Base-by-base conservation (phyloP, 2,888 invertebrate species). In the Idaea straminata region DNA sequence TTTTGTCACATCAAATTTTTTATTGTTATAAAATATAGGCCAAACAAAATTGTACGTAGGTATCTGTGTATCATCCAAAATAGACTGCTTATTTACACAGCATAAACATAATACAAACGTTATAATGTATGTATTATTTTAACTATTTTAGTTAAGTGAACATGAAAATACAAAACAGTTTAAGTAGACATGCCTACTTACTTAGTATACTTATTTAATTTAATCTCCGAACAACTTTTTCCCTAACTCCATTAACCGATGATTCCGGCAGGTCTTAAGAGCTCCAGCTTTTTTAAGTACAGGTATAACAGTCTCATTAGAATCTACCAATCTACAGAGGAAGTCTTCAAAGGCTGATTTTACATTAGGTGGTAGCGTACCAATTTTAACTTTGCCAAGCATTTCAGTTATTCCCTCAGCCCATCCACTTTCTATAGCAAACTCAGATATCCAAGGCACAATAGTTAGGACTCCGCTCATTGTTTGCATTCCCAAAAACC, bases 401-500 rank as follows among this genome's bases (percentile, higher is more conserved):
- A 96, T 96, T 78, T 96, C 95, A 63, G 97, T 94, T 65, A 98
- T 97, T 13, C 97, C 98, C 82, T 97, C 96, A 4, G 97, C 96
- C 97, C 98, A 98, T n/a, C 98, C 98, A 83, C 97, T 97, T 79
- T 98, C 98, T 68, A 98, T 95, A 5, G 97, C 96, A 87, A 98
- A 98, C 79, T 98, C 97, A 0, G 97, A 97, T 70, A 98, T 95
- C 98, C 98, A 98, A 4, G 97, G 97, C 69, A 98, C 95, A 69
- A 95, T 94, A 16, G 96, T 95, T 59, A 98, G 87, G 0, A 98
- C 95, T 47, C 96, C 95, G 79, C 97, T 95, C 94, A 98, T 96
- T 1, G 98, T 98, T 85, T 98, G 98, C 97, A 98, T 97, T 34
- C 98, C 98, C 69, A 98, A 92, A 86, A 98, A 98, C 98, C 98